phyloP scores from a whole-genome alignment of 2,113 vertebrate species.

The Carollia perspicillata region DNA sequence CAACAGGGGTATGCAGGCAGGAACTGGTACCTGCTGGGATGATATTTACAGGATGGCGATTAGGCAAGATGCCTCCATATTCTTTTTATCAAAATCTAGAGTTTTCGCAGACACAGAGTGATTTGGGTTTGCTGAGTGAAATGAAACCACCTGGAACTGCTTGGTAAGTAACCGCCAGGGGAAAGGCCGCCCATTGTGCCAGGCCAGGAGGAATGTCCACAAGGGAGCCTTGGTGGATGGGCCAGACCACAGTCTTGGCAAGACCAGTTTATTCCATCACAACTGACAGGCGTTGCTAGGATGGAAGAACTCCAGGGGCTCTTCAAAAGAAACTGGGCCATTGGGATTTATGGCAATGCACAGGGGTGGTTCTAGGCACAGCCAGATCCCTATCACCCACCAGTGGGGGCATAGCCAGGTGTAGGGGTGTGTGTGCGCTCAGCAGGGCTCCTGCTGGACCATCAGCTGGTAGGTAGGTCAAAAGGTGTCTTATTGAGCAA shows the following conservation, averaged over 20 bases:
- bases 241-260: conserved; percentile 59
- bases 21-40: background rate
- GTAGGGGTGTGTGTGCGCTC: background rate
- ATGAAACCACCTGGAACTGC: conserved; percentile 40
- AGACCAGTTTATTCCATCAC: conserved; percentile 62
- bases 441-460: background rate
- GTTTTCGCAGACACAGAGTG: conserved; percentile 9
- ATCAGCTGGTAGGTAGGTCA: background rate
- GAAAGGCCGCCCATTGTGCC: conserved; percentile 29
- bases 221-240: background rate
- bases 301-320: conserved; percentile 35
- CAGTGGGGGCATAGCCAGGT: background rate
- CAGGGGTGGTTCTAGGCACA: background rate
- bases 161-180: background rate
- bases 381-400: background rate
- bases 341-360: conserved; percentile 43
- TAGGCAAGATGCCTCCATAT: background rate
- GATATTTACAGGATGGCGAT: background rate
- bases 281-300: conserved; percentile 53
- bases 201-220: conserved; percentile 38
- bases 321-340: conserved; percentile 44
- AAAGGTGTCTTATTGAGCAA: conserved; percentile 12
- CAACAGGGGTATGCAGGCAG: background rate
- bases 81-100: conserved; percentile 4
- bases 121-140: conserved; percentile 23